Percentiles rank a stretch among this genome's conserved stretches.
phyloP scores from a whole-genome alignment of 1,140 invertebrate species.

The Reticulitermes speratus region DNA sequence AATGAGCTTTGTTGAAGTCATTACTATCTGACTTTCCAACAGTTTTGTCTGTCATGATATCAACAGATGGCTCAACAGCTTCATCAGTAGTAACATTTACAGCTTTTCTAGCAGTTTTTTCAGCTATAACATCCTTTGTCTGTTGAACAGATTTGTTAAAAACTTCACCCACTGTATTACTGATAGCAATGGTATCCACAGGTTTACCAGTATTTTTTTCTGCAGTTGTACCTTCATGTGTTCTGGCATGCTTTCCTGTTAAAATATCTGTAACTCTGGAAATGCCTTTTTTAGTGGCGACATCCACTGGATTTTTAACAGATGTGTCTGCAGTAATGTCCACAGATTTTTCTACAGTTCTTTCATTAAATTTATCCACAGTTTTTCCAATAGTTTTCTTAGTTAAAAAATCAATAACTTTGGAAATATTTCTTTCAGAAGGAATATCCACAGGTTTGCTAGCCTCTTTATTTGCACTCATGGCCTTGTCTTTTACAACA shows the following conservation, averaged over 20 bases:
- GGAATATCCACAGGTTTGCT: background rate
- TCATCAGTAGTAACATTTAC: background rate
- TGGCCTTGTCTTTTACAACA: background rate
- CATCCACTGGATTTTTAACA: background rate
- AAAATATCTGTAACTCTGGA: background rate
- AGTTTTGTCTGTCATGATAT: background rate
- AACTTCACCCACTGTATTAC: too few relatives aligned
- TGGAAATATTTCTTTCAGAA: background rate
- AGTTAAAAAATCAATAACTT: slow-evolving; percentile 18
- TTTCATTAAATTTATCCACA: background rate
- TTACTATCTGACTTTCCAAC: too few relatives aligned
- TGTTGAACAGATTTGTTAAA: too few relatives aligned
- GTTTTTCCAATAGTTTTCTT: background rate
- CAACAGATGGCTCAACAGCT: background rate
- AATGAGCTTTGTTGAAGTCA: background rate
- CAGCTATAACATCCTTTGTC: background rate
- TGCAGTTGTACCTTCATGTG: background rate
- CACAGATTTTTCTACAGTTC: background rate
- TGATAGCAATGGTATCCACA: too few relatives aligned
- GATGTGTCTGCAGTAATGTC: background rate
- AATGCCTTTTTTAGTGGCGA: background rate
- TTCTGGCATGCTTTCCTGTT: background rate
- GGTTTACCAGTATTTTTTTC: too few relatives aligned
- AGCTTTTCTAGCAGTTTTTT: background rate
- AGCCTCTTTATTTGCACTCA: background rate